Evolutionary conservation across 92 coral and sea anemone genomes (phyloP).

Genomic region (Zoanthus solanderi): DNA sequence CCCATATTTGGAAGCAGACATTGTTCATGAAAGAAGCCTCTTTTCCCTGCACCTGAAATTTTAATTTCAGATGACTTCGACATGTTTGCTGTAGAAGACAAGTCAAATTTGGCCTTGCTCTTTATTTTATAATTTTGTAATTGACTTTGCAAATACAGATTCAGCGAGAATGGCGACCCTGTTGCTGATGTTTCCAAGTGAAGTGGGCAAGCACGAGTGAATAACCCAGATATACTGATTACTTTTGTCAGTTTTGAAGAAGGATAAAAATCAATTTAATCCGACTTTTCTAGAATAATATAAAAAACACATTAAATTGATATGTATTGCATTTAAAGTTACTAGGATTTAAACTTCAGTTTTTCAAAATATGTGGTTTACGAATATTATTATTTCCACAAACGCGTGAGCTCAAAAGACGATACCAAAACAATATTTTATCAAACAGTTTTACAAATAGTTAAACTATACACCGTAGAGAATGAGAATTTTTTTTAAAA

Average conservation of each 20-base stretch:
- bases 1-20: constrained; percentile 62
- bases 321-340: not conserved
- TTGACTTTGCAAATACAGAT: not conserved
- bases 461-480: no score
- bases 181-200: not conserved
- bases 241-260: no score
- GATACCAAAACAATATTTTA: not conserved
- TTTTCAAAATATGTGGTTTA: not conserved
- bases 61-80: constrained; percentile 2
- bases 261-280: no score
- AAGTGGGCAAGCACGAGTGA: not conserved
- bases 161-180: constrained; percentile 20
- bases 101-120: not conserved
- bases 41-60: constrained; percentile 33
- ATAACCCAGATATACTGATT: no score
- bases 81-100: not conserved
- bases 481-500: no score
- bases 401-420: not conserved
- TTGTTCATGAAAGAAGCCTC: not conserved
- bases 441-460: no score
- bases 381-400: not conserved
- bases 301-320: not conserved
- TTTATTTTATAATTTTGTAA: not conserved
- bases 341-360: not conserved
- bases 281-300: no score